Conservation (phyloP, 2,113 vertebrate genomes). For the Pangasianodon hypophthalmus region DNA sequence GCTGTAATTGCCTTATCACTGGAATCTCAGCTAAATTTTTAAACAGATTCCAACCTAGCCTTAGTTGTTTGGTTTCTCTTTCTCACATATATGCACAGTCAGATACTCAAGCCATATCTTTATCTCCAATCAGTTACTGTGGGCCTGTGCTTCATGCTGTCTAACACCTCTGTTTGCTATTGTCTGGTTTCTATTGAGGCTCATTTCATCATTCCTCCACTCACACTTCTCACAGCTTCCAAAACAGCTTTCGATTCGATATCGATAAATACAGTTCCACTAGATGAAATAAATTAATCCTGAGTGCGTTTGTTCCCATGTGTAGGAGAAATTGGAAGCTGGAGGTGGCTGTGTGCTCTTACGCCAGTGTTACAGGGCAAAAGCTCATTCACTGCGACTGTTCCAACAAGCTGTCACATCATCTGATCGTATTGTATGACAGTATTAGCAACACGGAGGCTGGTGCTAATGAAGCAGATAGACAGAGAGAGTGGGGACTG, state of each 20-base stretch:
- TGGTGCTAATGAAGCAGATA: neutral
- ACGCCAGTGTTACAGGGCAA: neutral
- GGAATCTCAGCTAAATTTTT: neutral
- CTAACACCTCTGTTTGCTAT: neutral
- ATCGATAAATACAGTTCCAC: neutral
- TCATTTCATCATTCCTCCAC: neutral
- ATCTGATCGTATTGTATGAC: neutral
- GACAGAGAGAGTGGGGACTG: slow-evolving; percentile 22
- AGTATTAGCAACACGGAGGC: slow-evolving; percentile 5
- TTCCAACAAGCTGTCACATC: slow-evolving; percentile 5
- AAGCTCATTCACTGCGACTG: neutral
- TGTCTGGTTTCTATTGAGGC: neutral
- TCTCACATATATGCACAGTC: neutral
- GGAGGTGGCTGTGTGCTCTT: neutral
- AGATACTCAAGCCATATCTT: neutral
- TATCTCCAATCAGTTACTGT: neutral
- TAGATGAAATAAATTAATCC: neutral
- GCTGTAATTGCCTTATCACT: neutral
- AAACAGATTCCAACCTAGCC: neutral
- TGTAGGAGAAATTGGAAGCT: neutral
- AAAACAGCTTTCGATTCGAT: neutral
- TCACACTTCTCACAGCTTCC: neutral
- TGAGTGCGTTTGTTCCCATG: neutral
- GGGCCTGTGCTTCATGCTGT: neutral
- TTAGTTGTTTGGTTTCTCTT: neutral